Evolutionary conservation across 2,888 invertebrate species (phyloP), one percentile per base, ranked within the genome.

Genomic region (Brachycybe producta): DNA sequence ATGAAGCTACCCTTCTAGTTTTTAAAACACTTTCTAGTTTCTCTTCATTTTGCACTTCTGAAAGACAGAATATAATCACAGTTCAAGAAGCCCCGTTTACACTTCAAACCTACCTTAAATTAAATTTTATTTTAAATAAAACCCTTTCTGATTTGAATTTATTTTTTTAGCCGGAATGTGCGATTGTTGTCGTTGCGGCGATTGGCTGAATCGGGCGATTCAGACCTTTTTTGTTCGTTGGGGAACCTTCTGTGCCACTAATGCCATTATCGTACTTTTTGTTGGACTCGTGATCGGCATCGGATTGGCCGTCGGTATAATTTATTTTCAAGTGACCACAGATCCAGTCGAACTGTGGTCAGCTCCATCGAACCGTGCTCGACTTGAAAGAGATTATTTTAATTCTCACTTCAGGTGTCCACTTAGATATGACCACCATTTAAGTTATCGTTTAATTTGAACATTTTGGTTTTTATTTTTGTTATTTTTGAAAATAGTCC

Each of bases 331-430:
- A 55, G 79, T 92, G 39, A 90, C 87, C 1, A 94, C 92, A 0
- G 83, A 97, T 71, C 97, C 97, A 0, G 92, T 97, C 0, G 83
- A 97, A 65, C 73, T 98, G 52, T 99, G 98, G 98, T 94, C 97
- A 0, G 79, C 94, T 0, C 85, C 92, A 0, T 71, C 72, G 49
- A 91, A 91, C 0, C 75, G 84, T 39, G 84, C 92, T 0, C 76
- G 97, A 0, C 62, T 80, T n/a, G 94, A 98, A 67, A 78, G 84
- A 54, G 78, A 84, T 53, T 94, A 80, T 70, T 98, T 86, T 66
- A 94, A 98, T 67, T 76, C 80, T 1, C 81, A 90, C 61, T 98
- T 98, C 68, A 62, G 62, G 71, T 73, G 59, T 59, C n/a, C n/a
- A 60, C 64, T n/a, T 11, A 27, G 4, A 27, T 30, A 11, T n/a